phyloP scores from a whole-genome alignment of 2,888 invertebrate genomes.

The Pandemis cinnamomeana region DNA sequence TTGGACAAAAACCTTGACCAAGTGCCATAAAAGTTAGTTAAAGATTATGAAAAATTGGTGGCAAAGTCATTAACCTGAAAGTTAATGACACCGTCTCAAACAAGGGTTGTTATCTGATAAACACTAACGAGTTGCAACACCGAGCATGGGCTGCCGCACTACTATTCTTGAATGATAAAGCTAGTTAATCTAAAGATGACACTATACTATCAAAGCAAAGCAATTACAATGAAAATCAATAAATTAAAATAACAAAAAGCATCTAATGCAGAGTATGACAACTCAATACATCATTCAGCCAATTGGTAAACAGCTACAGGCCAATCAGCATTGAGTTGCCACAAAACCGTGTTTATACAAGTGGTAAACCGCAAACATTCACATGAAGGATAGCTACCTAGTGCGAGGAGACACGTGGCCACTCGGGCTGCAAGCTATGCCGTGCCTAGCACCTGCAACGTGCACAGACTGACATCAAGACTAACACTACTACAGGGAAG shows the following conservation, averaged over 20 bases:
- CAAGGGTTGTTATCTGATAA: slow-evolving; percentile 1
- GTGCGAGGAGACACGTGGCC: slow-evolving; percentile 8
- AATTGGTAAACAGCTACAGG: slow-evolving; percentile 1
- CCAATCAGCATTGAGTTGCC: slow-evolving; percentile 19
- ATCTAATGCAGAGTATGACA: slow-evolving; percentile 13
- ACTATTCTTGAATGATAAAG: background rate
- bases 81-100: background rate
- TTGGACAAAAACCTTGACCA: background rate
- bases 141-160: background rate
- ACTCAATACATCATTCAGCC: background rate
- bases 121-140: background rate
- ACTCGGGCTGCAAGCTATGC: slow-evolving; percentile 13
- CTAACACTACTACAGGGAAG: background rate
- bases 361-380: slow-evolving; percentile 19
- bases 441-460: slow-evolving; percentile 30
- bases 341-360: slow-evolving; percentile 25
- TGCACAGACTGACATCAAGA: slow-evolving; percentile 13
- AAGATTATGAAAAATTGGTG: background rate
- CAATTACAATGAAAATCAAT: background rate
- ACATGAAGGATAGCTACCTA: slow-evolving; percentile 21
- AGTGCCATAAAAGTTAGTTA: background rate
- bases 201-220: background rate
- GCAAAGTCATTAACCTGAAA: background rate
- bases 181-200: background rate
- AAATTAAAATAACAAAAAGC: background rate